Evolutionary conservation across 2,113 vertebrate genomes (phyloP).

Genomic region (Catharus fuscescens): DNA sequence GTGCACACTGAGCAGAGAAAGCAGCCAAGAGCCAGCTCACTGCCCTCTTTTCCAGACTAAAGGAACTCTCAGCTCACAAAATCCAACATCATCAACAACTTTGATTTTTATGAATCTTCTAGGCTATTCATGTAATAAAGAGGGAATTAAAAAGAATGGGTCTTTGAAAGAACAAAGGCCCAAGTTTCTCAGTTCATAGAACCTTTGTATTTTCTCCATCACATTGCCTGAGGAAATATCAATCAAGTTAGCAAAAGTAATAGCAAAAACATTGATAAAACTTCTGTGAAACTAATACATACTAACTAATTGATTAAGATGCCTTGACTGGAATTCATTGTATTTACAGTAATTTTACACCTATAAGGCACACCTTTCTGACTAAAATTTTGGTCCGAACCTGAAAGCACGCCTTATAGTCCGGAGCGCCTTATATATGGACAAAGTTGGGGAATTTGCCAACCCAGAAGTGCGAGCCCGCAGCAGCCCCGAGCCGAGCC

Average conservation of each 20-base stretch:
- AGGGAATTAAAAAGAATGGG: not conserved
- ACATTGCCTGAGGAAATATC: not conserved
- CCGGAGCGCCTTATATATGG: too few species aligned
- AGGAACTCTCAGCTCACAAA: not conserved
- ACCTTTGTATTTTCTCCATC: not conserved
- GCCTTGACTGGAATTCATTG: not conserved
- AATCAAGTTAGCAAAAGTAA: not conserved
- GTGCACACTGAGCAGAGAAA: fast-evolving
- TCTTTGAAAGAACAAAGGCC: not conserved
- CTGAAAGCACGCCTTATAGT: too few species aligned
- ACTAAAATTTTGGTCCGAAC: too few species aligned
- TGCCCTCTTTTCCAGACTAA: not conserved
- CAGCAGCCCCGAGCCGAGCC: too few species aligned
- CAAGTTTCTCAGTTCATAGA: not conserved
- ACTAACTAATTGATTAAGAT: not conserved
- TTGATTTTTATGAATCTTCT: not conserved
- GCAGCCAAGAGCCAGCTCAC: not conserved
- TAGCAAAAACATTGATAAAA: not conserved
- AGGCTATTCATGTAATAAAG: not conserved
- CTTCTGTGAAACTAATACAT: not conserved
- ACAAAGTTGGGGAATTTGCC: too few species aligned
- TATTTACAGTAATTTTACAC: not conserved
- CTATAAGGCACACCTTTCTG: too few species aligned
- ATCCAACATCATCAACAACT: not conserved
- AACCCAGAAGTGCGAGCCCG: too few species aligned